Conservation (phyloP, 2,888 invertebrate genomes). For the Pyrocoelia pectoralis region DNA sequence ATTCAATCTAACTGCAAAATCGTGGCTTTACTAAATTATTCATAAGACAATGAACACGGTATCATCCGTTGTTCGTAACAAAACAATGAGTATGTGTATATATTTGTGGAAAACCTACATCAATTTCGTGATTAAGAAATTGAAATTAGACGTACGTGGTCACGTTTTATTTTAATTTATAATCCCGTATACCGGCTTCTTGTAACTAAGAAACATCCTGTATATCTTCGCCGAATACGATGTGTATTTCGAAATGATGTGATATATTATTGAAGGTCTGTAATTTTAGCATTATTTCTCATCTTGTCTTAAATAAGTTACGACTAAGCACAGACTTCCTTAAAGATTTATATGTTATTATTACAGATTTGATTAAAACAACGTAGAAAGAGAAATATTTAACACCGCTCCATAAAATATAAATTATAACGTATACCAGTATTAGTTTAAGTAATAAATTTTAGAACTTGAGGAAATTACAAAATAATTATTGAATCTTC, state of each 20-base stretch:
- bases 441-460: constrained; percentile 7
- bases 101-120: constrained; percentile 36
- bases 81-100: constrained; percentile 32
- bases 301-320: constrained; percentile 50
- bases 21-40: constrained; percentile 45
- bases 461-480: constrained; percentile 2
- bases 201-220: background rate
- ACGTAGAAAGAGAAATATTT: constrained; percentile 28
- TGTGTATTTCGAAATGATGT: constrained; percentile 44
- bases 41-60: constrained; percentile 47
- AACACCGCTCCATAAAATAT: constrained; percentile 18
- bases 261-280: constrained; percentile 49
- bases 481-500: background rate
- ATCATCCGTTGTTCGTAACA: constrained; percentile 37
- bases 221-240: constrained; percentile 23
- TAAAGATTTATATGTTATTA: constrained; percentile 49
- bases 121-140: constrained; percentile 49
- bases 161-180: constrained; percentile 36
- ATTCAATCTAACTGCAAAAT: constrained; percentile 25
- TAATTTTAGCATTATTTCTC: constrained; percentile 49
- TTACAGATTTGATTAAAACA: constrained; percentile 37
- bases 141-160: constrained; percentile 49
- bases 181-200: background rate
- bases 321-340: constrained; percentile 50
- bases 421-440: constrained; percentile 4